These are phyloP conservation scores for Spheniscus mendiculus DNA, from an alignment of 2,113 vertebrate species.

Conservation along the genomic window DNA sequence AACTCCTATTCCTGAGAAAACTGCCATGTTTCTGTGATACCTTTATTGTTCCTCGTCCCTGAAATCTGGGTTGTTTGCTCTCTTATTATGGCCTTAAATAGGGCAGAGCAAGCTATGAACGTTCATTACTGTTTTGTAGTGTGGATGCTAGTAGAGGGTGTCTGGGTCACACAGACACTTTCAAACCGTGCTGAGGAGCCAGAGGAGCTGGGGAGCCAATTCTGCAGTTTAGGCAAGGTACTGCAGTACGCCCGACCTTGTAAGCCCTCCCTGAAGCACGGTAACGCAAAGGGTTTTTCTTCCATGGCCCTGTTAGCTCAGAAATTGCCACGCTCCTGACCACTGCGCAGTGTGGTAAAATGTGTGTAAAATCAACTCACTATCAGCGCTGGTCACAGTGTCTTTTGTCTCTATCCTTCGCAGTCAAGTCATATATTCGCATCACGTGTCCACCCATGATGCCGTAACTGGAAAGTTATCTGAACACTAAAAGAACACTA, in stretches of 20 bases:
- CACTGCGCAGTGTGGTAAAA: neutral
- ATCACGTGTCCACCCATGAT: neutral
- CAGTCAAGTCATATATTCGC: neutral
- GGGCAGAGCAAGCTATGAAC: neutral
- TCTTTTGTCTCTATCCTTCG: neutral
- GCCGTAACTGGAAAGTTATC: neutral
- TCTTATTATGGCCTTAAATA: neutral
- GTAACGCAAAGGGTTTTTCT: accelerated
- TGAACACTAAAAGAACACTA: no score
- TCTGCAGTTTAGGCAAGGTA: neutral
- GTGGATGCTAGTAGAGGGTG: neutral
- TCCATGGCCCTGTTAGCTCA: neutral
- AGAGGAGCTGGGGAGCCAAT: neutral
- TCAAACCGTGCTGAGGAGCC: neutral
- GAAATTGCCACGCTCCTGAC: neutral
- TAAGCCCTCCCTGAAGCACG: accelerated
- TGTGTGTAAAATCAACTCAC: neutral
- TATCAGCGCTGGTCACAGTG: neutral
- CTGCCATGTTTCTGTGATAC: neutral
- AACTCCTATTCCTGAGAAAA: neutral
- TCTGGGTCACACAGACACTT: neutral
- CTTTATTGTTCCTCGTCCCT: neutral
- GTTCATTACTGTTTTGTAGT: neutral
- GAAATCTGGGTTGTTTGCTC: neutral
- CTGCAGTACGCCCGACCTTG: neutral